phyloP scores from a whole-genome alignment of 1,140 invertebrate species.

The Drosophila pallidifrons region DNA sequence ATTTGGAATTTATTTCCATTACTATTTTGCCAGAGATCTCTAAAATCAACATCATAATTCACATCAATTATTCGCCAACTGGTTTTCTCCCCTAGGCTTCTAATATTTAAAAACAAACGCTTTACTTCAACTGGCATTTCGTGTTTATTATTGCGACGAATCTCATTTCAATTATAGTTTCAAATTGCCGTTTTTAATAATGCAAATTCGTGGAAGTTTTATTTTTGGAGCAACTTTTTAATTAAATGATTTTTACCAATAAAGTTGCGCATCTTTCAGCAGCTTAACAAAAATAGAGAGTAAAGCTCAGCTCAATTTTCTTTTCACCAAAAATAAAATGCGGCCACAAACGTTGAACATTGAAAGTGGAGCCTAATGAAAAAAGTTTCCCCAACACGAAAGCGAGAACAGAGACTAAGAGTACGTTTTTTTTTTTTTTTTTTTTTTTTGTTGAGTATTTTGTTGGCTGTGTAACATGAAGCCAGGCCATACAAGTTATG shows the following conservation, averaged over 20 bases:
- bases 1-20: too few species aligned
- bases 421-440: background rate
- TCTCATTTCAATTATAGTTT: background rate
- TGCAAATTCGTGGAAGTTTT: background rate
- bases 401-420: conserved; percentile 24
- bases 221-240: conserved; percentile 30
- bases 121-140: background rate
- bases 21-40: too few species aligned
- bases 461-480: conserved; percentile 22
- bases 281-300: conserved; percentile 16
- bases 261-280: conserved; percentile 17
- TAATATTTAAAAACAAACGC: too few species aligned
- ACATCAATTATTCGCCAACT: background rate
- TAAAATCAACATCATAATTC: too few species aligned
- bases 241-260: conserved; percentile 29
- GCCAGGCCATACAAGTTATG: conserved; percentile 15
- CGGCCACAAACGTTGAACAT: conserved; percentile 1
- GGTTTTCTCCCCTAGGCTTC: too few species aligned
- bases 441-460: background rate
- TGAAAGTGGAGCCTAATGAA: conserved; percentile 46
- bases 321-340: background rate
- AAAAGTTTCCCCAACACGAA: conserved; percentile 40
- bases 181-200: background rate
- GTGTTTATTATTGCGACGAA: background rate
- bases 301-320: conserved; percentile 14